phyloP scores from a whole-genome alignment of 2,888 invertebrate genomes.

The Sceliomorpha sp. region DNA sequence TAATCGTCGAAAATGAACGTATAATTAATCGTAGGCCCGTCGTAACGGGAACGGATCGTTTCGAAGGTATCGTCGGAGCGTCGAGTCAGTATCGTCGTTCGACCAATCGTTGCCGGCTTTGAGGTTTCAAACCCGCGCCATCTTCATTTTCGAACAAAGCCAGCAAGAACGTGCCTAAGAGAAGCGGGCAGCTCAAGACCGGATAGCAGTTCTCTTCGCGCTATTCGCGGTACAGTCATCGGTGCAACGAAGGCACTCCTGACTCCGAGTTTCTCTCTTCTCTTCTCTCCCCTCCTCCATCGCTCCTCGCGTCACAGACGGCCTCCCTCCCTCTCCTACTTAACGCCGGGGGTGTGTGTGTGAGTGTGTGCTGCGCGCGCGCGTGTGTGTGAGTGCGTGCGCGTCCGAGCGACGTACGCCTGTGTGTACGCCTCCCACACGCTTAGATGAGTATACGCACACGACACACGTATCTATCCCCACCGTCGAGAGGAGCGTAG shows the following conservation, averaged over 20 bases:
- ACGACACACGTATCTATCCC: no score
- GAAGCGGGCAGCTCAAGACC: slow-evolving; percentile 68
- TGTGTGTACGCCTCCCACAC: no score
- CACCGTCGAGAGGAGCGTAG: no score
- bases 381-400: slow-evolving; percentile 30
- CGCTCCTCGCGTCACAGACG: slow-evolving; percentile 8
- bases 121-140: slow-evolving; percentile 86
- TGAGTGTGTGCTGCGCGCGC: no score
- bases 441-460: no score
- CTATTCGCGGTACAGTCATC: slow-evolving; percentile 81
- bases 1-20: not conserved
- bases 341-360: no score
- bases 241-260: slow-evolving; percentile 69
- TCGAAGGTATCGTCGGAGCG: slow-evolving; percentile 25
- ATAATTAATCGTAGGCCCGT: not conserved
- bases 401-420: no score
- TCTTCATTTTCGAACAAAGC: slow-evolving; percentile 91
- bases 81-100: slow-evolving; percentile 4
- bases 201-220: slow-evolving; percentile 85
- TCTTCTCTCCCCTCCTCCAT: slow-evolving; percentile 30
- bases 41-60: not conserved
- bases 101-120: slow-evolving; percentile 78
- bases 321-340: slow-evolving; percentile 10
- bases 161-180: slow-evolving; percentile 80
- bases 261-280: slow-evolving; percentile 49